Evolutionary conservation across 2,888 invertebrate species (phyloP).

Genomic region (Darwinula stevensoni): DNA sequence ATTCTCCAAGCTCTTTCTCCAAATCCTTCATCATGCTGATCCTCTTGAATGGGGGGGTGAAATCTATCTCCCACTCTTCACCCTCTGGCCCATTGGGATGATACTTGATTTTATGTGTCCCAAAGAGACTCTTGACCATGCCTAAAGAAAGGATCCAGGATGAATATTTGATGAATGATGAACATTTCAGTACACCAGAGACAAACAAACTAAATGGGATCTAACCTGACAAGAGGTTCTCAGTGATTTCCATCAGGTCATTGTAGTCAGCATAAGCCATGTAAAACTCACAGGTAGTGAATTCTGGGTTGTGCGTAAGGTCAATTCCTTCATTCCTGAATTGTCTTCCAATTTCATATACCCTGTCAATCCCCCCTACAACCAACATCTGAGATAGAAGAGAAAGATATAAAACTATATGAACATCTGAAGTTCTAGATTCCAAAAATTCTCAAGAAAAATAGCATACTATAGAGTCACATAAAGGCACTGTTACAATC

Average conservation of each 20-base stretch:
- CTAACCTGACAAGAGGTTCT: constrained; percentile 51
- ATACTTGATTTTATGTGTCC: constrained; percentile 61
- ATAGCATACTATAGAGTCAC: too few relatives aligned
- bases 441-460: too few relatives aligned
- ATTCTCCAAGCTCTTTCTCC: constrained; percentile 33
- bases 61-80: constrained; percentile 59
- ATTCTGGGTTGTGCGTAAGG: constrained; percentile 95
- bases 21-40: constrained; percentile 71
- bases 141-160: too few relatives aligned
- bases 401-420: constrained; percentile 5
- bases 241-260: constrained; percentile 75
- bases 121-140: constrained; percentile 75
- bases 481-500: too few relatives aligned
- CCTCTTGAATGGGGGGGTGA: constrained; percentile 83
- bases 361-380: constrained; percentile 84
- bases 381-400: constrained; percentile 41
- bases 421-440: background rate
- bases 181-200: too few relatives aligned
- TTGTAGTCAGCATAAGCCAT: constrained; percentile 99
- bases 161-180: too few relatives aligned
- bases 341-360: constrained; percentile 67
- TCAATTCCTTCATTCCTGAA: constrained; percentile 99
- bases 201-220: too few relatives aligned
- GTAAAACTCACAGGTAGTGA: constrained; percentile 97
- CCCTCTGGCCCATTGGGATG: constrained; percentile 54